These are phyloP conservation scores for Lithobates pipiens DNA, from an alignment of 2,797 vertebrate genomes.

Conservation along the genomic window DNA sequence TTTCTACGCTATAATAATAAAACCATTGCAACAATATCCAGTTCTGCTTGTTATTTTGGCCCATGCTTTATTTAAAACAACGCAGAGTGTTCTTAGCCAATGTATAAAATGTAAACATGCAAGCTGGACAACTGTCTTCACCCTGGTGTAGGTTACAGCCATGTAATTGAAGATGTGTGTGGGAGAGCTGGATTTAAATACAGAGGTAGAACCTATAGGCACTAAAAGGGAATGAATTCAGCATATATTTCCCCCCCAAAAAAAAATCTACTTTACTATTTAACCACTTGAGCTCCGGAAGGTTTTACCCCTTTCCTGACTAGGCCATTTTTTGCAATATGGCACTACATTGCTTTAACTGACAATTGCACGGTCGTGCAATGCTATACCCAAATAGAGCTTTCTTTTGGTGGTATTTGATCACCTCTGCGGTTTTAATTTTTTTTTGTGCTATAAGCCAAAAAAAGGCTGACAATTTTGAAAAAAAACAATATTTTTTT, in stretches of 20 bases:
- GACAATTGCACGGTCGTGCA: no score
- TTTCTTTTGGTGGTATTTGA: no score
- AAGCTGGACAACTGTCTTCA: constrained; percentile 15
- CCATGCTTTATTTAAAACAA: constrained; percentile 27
- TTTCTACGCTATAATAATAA: constrained; percentile 5
- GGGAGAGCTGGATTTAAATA: not conserved
- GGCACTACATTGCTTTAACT: no score
- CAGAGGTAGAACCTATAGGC: not conserved
- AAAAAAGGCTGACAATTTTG: no score
- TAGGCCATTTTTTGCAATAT: no score
- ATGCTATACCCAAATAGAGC: no score
- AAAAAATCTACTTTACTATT: not conserved
- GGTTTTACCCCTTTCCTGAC: no score
- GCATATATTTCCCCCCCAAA: not conserved
- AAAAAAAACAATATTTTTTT: no score
- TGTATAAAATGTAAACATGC: constrained; percentile 12
- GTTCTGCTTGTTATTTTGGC: constrained; percentile 21
- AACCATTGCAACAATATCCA: not conserved
- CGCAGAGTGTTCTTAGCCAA: not conserved
- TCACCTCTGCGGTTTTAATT: no score
- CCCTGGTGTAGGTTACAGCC: constrained; percentile 11
- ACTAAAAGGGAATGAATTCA: not conserved
- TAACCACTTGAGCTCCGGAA: no score
- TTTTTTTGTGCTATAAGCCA: no score
- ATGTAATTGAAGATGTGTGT: constrained; percentile 4